phyloP scores from a whole-genome alignment of 2,888 invertebrate species.

The Eupithecia insigniata region DNA sequence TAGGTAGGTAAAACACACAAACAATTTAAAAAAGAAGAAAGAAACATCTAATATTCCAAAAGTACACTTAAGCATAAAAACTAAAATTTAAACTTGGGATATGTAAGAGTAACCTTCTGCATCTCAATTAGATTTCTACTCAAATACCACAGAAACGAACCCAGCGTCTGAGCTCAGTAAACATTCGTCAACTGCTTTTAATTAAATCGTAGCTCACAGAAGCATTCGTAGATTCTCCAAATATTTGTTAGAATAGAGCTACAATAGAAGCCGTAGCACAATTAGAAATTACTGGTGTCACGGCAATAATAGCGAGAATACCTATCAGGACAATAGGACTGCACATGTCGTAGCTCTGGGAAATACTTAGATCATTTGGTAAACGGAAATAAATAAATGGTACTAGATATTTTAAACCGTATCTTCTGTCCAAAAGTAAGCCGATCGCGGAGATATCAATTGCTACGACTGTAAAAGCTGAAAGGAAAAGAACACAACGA shows the following conservation, averaged over 20 bases:
- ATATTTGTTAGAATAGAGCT: slow-evolving; percentile 10
- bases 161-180: background rate
- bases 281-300: slow-evolving; percentile 44
- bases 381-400: background rate
- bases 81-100: too few relatives aligned
- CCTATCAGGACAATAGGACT: slow-evolving; percentile 21
- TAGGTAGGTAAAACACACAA: too few relatives aligned
- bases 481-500: background rate
- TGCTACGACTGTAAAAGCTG: background rate
- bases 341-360: slow-evolving; percentile 4
- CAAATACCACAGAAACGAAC: slow-evolving; percentile 1
- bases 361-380: background rate
- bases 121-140: slow-evolving; percentile 1
- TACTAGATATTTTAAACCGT: background rate
- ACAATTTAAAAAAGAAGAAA: too few relatives aligned
- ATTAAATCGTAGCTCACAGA: slow-evolving; percentile 23
- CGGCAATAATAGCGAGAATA: slow-evolving; percentile 33
- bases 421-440: background rate
- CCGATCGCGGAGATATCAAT: background rate
- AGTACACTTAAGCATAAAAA: too few relatives aligned
- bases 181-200: slow-evolving; percentile 19
- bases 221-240: slow-evolving; percentile 16
- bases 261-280: slow-evolving; percentile 41
- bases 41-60: too few relatives aligned
- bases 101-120: too few relatives aligned